These are phyloP conservation scores for Sarotherodon lohbergeri DNA, from an alignment of 2,113 vertebrate genomes.

Conservation along the genomic window DNA sequence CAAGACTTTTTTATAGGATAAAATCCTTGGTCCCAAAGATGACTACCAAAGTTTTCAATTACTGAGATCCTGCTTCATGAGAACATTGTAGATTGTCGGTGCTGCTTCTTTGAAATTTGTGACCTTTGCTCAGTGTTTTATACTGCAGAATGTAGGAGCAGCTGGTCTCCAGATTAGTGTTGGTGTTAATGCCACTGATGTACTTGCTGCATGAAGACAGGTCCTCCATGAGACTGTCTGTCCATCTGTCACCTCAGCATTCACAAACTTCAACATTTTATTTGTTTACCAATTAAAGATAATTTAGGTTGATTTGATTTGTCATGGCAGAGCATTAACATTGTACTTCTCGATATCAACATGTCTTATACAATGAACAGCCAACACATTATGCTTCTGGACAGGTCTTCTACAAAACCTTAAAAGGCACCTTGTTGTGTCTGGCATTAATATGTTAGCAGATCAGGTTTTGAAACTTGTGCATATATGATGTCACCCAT, in stretches of 20 bases:
- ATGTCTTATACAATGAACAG: neutral
- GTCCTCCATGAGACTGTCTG: neutral
- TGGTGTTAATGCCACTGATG: slow-evolving; percentile 19
- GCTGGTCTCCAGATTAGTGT: slow-evolving; percentile 42
- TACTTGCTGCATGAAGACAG: neutral
- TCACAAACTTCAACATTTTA: neutral
- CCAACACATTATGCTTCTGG: neutral
- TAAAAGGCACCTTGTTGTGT: neutral
- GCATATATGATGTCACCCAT: neutral
- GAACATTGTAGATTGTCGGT: neutral
- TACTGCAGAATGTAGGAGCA: neutral
- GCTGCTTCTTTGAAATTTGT: neutral
- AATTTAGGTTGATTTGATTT: neutral
- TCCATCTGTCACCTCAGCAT: neutral
- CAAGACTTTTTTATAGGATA: neutral
- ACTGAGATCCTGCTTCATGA: neutral
- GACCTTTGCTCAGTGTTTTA: neutral
- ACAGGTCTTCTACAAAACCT: neutral
- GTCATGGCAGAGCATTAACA: neutral
- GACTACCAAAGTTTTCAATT: neutral
- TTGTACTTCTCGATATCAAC: neutral
- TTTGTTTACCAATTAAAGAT: neutral
- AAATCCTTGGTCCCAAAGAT: neutral
- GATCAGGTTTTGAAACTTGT: neutral
- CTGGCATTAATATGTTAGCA: neutral